Conservation (phyloP, 2,113 vertebrate genomes). For the Hymenochirus boettgeri region DNA sequence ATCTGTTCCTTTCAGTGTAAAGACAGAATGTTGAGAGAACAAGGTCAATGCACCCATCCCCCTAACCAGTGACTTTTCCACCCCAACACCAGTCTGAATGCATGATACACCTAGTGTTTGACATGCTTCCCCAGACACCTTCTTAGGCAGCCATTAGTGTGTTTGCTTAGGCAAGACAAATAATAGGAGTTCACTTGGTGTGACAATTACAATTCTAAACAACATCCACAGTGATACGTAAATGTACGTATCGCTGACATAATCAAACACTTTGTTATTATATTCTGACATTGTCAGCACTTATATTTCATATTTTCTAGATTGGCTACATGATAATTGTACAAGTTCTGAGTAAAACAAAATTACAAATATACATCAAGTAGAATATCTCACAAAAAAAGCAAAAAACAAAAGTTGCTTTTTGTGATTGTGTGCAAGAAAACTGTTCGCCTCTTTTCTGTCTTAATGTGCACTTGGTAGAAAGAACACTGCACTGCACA, state of each 20-base stretch:
- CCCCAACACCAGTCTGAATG: conserved; percentile 57
- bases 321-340: conserved; percentile 27
- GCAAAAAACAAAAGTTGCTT: conserved; percentile 12
- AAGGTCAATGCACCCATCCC: conserved; percentile 65
- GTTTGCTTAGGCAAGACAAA: conserved; percentile 56
- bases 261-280: conserved; percentile 41
- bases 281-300: conserved; percentile 22
- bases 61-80: conserved; percentile 71
- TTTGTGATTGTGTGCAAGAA: background rate
- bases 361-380: conserved; percentile 48
- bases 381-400: conserved; percentile 16
- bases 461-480: background rate
- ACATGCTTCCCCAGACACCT: conserved; percentile 60
- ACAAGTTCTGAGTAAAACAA: conserved; percentile 23
- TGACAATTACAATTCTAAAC: conserved; percentile 45
- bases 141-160: conserved; percentile 55
- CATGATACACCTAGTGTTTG: conserved; percentile 65
- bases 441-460: conserved; percentile 1
- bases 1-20: conserved; percentile 64
- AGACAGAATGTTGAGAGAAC: conserved; percentile 63
- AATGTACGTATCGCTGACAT: conserved; percentile 34
- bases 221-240: conserved; percentile 28
- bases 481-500: too few species aligned
- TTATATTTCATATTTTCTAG: conserved; percentile 22
- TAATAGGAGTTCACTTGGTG: conserved; percentile 50